These are phyloP conservation scores for Tinea pellionella DNA, from an alignment of 2,888 invertebrate genomes.

Conservation along the genomic window DNA sequence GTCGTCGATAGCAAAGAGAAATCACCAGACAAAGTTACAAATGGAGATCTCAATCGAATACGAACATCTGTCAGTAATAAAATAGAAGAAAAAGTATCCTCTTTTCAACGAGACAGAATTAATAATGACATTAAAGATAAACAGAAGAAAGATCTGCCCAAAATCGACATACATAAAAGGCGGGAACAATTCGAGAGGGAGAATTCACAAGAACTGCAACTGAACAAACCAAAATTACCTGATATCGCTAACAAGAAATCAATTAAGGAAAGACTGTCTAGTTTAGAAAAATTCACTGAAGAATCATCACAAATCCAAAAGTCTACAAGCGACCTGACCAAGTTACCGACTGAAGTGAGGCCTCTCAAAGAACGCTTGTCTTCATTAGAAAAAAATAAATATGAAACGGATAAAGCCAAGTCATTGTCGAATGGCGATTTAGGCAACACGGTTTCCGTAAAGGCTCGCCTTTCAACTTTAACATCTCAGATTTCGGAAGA, in stretches of 20 bases:
- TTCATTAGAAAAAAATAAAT: slow-evolving; percentile 70
- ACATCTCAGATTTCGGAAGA: slow-evolving; percentile 59
- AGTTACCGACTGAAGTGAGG: slow-evolving; percentile 70
- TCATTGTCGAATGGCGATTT: slow-evolving; percentile 58
- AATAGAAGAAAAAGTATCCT: slow-evolving; percentile 73
- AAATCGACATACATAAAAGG: slow-evolving; percentile 84
- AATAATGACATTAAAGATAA: slow-evolving; percentile 56
- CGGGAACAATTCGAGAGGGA: slow-evolving; percentile 86
- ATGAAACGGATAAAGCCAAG: slow-evolving; percentile 56
- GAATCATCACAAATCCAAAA: slow-evolving; percentile 52
- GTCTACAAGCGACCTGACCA: slow-evolving; percentile 54
- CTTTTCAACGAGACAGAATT: slow-evolving; percentile 64
- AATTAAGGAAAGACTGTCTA: slow-evolving; percentile 78
- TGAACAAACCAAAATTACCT: slow-evolving; percentile 66
- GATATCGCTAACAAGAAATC: slow-evolving; percentile 75
- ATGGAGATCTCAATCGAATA: slow-evolving; percentile 57
- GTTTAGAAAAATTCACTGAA: slow-evolving; percentile 74
- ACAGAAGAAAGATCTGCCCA: slow-evolving; percentile 74
- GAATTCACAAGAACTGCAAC: slow-evolving; percentile 62
- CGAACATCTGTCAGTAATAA: slow-evolving; percentile 65
- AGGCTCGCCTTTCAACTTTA: slow-evolving; percentile 58
- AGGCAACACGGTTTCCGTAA: slow-evolving; percentile 49
- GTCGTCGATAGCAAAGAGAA: slow-evolving; percentile 57
- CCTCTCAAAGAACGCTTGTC: slow-evolving; percentile 74
- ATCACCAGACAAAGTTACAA: slow-evolving; percentile 43